phyloP scores from a whole-genome alignment of 2,888 invertebrate genomes.

The Eustalomyia histrio region DNA sequence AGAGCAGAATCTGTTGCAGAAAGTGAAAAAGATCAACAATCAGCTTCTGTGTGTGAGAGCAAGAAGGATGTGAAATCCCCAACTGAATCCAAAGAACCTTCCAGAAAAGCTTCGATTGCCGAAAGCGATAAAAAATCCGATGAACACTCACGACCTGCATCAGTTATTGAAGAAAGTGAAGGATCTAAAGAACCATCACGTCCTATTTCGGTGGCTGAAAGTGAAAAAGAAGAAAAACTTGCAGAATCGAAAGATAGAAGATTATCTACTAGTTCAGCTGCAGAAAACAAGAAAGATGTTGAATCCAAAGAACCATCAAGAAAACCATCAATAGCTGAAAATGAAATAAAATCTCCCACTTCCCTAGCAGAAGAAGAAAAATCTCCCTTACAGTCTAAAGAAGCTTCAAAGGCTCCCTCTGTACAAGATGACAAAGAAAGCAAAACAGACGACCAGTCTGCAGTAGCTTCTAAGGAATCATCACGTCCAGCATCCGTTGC shows the following conservation, averaged over 20 bases:
- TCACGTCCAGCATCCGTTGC: conserved; percentile 64
- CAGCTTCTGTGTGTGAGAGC: conserved; percentile 23
- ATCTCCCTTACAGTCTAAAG: not conserved
- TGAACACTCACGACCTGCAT: conserved; percentile 42
- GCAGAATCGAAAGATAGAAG: conserved; percentile 47
- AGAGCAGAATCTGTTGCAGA: conserved; percentile 51
- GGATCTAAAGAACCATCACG: conserved; percentile 61
- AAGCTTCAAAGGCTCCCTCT: not conserved
- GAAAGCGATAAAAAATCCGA: conserved; percentile 63
- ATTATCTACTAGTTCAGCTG: conserved; percentile 54
- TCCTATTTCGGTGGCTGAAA: conserved; percentile 12
- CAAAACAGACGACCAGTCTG: conserved; percentile 41
- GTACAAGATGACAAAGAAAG: conserved; percentile 60
- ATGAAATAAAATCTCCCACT: conserved; percentile 48
- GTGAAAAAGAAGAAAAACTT: conserved; percentile 63
- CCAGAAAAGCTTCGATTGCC: conserved; percentile 60
- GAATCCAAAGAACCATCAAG: conserved; percentile 27
- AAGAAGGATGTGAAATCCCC: conserved; percentile 46
- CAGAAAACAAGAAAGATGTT: conserved; percentile 26
- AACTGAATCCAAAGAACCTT: conserved; percentile 31
- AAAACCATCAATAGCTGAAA: conserved; percentile 15
- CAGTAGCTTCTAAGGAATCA: conserved; percentile 50
- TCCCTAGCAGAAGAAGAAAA: not conserved
- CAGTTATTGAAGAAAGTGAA: conserved; percentile 37
- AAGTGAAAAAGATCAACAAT: conserved; percentile 15